phyloP scores from a whole-genome alignment of 2,888 invertebrate genomes.

The Erannis defoliaria region DNA sequence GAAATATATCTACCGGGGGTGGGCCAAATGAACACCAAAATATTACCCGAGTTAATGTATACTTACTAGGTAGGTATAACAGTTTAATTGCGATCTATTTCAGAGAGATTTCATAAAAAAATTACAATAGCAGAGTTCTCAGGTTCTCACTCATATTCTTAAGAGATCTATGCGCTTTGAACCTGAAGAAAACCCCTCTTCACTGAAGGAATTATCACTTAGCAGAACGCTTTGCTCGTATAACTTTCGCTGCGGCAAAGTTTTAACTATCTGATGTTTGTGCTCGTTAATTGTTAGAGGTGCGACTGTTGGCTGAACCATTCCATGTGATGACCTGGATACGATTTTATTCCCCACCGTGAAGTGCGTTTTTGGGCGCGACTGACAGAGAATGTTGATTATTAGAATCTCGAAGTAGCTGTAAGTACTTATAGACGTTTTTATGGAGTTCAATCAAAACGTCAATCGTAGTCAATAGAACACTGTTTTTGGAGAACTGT shows the following conservation, averaged over 20 bases:
- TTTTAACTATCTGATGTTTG: conserved; percentile 66
- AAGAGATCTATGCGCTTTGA: not conserved
- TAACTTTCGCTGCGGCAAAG: conserved; percentile 39
- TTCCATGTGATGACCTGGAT: conserved; percentile 34
- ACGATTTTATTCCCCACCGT: conserved; percentile 14
- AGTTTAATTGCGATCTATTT: not conserved
- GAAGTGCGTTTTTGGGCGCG: not conserved
- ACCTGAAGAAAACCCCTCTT: not conserved
- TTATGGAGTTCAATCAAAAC: not conserved
- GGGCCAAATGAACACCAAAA: too few species aligned
- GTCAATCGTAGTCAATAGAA: too few species aligned
- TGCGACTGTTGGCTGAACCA: conserved; percentile 38
- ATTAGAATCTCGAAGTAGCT: too few species aligned
- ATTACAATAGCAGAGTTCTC: not conserved
- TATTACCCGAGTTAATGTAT: too few species aligned
- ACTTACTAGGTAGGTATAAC: too few species aligned
- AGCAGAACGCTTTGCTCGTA: conserved; percentile 19
- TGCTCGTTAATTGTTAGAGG: conserved; percentile 67
- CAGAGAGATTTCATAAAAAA: not conserved
- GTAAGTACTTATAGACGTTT: too few species aligned
- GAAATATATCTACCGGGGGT: too few species aligned
- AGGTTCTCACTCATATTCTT: not conserved
- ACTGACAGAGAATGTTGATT: too few species aligned
- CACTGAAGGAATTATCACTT: not conserved
- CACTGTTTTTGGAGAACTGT: too few species aligned